Base-by-base conservation (phyloP, 2,888 invertebrate genomes). In the Orthonevra nobilis region DNA sequence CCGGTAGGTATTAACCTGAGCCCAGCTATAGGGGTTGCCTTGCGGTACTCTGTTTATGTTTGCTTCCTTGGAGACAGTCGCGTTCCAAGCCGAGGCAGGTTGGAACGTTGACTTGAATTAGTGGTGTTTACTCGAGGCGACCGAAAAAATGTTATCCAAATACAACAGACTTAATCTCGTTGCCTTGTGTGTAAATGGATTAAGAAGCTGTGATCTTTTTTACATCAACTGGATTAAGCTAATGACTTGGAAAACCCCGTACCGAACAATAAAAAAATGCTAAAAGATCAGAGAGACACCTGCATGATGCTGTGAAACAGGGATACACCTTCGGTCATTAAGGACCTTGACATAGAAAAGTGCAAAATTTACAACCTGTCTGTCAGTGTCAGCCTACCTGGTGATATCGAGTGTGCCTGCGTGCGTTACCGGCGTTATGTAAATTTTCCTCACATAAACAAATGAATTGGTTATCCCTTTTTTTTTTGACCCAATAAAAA, bases 1-100 rank as follows among this genome's bases (percentile, higher is more conserved):
- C 14, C 30, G n/a, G 38, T 48, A 17, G 5, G 23, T 73, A 50
- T n/a, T n/a, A 79, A 79, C 68, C 64, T 66, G 72, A 77, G 52
- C 66, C 66, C 54, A 79, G 73, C 48, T 73, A 46, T 66, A 66
- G 66, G 73, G 73, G 73, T 73, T 79, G 79, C 12, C 54, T 79
- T 79, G 73, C 56, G 79, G 60, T 64, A 48, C 54, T 52, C 50
- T 36, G 60, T 48, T 56, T 40, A 73, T 79, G 58, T 73, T 79
- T 79, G 56, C 54, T 79, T 79, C 73, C 61, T 73, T 79, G 66
- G 66, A 68, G 66, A 79, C 34, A 54, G 34, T 58, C 48, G 64
- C 66, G 38, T n/a, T n/a, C n/a, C n/a, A n/a, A n/a, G n/a, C n/a
- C n/a, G n/a, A n/a, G n/a, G n/a, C n/a, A n/a, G n/a, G n/a, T n/a